phyloP scores from a whole-genome alignment of 2,797 vertebrate species.

The Sciurus vulgaris region DNA sequence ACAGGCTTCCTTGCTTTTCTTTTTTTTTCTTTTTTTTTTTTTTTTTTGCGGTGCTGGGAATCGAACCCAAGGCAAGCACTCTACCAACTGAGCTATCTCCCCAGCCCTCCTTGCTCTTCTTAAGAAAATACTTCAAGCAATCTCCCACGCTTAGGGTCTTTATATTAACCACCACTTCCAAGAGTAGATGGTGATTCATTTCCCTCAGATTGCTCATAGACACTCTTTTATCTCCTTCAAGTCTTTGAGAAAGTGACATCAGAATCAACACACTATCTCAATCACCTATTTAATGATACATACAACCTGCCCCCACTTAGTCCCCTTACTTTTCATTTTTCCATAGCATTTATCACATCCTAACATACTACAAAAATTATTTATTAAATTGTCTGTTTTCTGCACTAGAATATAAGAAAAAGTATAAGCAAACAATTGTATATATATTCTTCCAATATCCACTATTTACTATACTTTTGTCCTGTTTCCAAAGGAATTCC shows the following conservation, averaged over 20 bases:
- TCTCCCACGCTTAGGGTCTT: neutral
- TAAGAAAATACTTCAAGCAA: neutral
- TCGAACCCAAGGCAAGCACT: no score
- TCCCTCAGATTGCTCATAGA: neutral
- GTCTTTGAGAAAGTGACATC: neutral
- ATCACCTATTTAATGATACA: neutral
- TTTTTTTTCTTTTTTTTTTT: neutral
- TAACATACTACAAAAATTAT: neutral
- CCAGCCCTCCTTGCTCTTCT: neutral
- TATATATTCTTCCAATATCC: conserved; percentile 35
- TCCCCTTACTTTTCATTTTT: neutral
- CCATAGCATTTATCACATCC: neutral
- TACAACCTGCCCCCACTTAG: neutral
- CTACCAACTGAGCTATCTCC: no score
- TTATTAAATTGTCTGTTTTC: conserved; percentile 3
- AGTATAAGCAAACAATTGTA: neutral
- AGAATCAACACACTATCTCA: neutral
- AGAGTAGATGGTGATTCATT: neutral
- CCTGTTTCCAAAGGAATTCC: conserved; percentile 99
- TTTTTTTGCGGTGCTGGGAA: no score
- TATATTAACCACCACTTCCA: neutral
- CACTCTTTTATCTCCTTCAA: neutral
- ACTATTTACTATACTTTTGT: conserved; percentile 94
- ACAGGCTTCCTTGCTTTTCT: neutral
- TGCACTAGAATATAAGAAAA: conserved; percentile 25